phyloP scores from a whole-genome alignment of 1,140 invertebrate genomes.

The Pseudomyrmex cubaensis region DNA sequence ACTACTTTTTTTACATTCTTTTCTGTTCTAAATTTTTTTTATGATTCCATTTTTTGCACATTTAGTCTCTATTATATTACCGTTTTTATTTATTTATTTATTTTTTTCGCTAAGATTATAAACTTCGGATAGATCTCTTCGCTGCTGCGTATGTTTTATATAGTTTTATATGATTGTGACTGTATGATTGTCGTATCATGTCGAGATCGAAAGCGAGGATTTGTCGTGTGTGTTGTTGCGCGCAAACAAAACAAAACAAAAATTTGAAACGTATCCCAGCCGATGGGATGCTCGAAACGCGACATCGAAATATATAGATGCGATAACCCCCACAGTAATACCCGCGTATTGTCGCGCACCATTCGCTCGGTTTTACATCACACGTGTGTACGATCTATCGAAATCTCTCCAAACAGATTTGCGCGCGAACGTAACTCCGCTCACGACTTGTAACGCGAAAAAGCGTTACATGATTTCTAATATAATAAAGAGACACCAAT shows the following conservation, averaged over 20 bases:
- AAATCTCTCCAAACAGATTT: constrained; percentile 8
- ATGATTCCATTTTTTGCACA: neutral
- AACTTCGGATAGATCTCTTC: neutral
- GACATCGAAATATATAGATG: neutral
- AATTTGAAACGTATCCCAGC: neutral
- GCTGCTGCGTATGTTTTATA: too few species aligned
- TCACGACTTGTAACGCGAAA: neutral
- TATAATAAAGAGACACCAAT: neutral
- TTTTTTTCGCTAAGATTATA: constrained; percentile 9
- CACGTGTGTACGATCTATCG: neutral
- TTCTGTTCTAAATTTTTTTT: constrained; percentile 11
- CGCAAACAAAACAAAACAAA: too few species aligned
- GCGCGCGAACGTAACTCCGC: neutral
- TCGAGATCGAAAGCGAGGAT: neutral
- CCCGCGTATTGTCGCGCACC: neutral
- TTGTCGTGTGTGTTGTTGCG: neutral
- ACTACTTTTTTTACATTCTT: constrained; percentile 16
- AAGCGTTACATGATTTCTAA: neutral
- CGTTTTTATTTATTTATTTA: neutral
- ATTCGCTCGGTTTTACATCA: neutral
- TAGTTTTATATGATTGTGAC: constrained; percentile 2
- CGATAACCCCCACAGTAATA: neutral
- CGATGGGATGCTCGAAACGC: neutral
- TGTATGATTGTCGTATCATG: constrained; percentile 33
- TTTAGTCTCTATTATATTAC: neutral